Conservation (phyloP, 2,888 invertebrate species). For the Hoplodrina blanda region DNA sequence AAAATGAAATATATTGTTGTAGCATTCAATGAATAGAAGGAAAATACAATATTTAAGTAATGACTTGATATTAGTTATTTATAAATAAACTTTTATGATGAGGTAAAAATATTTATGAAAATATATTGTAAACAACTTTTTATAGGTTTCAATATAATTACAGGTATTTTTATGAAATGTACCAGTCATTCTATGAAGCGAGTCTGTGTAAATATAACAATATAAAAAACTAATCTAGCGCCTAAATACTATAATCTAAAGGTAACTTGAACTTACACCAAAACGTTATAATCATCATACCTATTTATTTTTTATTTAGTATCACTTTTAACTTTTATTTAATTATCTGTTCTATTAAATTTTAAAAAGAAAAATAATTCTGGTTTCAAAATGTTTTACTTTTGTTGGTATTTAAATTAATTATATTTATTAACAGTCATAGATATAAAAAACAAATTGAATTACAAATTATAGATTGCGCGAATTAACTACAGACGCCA, state of each 20-base stretch:
- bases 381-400: background rate
- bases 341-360: background rate
- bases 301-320: slow-evolving; percentile 21
- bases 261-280: slow-evolving; percentile 24
- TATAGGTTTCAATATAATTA: no score
- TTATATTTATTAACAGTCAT: no score
- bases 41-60: no score
- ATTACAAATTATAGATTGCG: background rate
- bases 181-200: no score
- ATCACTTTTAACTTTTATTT: slow-evolving; percentile 10
- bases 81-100: no score
- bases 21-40: background rate
- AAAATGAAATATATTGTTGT: background rate
- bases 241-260: slow-evolving; percentile 1
- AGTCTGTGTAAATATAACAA: no score
- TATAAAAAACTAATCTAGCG: slow-evolving; percentile 9
- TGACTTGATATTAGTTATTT: no score
- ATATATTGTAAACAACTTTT: no score
- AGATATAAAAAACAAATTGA: no score
- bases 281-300: background rate
- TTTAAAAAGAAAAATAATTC: background rate
- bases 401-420: no score
- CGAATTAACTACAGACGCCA: slow-evolving; percentile 23
- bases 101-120: no score
- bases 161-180: no score